Evolutionary conservation across 1,140 invertebrate genomes (phyloP), one percentile per base, ranked within the genome.

Genomic region (Oryzaephilus surinamensis): DNA sequence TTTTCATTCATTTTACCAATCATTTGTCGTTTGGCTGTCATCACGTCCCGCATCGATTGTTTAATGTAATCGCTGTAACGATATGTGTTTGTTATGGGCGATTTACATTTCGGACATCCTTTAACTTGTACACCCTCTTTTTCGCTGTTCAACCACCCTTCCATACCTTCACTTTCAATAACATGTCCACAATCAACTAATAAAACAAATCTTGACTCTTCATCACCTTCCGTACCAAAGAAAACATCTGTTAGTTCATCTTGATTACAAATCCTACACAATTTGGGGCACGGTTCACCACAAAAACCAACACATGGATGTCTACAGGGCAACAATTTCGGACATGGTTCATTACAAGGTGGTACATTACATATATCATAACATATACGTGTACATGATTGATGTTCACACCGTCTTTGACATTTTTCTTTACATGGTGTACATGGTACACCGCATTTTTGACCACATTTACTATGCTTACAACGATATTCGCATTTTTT

Each of bases 221-320:
- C 62, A 2, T 72, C 69, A 41, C 70, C 72, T 47, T 72, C 68
- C 48, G 62, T 66, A 5, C 74, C 75, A 12, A 80, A 65, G 41
- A 82, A 69, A 27, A 69, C 62, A 30, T 50, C 50, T 3, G 60
- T 61, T 0, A 77, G 50, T 47, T 67, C 55, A 6, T 72, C 65
- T 13, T 55, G 49, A 41, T 73, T 42, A 53, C 73, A 75, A 30
- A 59, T 32, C 3, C 59, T 52, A 55, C 73, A 75, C 12, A 70
- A 41, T 30, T 57, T 67, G 59, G 64, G 71, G 56, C 71, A 72
- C 47, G 65, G 60, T 55, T 84, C 81, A 8, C 77, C 77, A 61
- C 81, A 84, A 32, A 78, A 69, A 15, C 79, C 79, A 51, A 72
- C 64, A 57, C 79, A 81, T 2, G 45, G 38, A 60, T 81, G 77